Conservation (phyloP, 2,797 vertebrate species). For the Odontamblyopus lacepedii region DNA sequence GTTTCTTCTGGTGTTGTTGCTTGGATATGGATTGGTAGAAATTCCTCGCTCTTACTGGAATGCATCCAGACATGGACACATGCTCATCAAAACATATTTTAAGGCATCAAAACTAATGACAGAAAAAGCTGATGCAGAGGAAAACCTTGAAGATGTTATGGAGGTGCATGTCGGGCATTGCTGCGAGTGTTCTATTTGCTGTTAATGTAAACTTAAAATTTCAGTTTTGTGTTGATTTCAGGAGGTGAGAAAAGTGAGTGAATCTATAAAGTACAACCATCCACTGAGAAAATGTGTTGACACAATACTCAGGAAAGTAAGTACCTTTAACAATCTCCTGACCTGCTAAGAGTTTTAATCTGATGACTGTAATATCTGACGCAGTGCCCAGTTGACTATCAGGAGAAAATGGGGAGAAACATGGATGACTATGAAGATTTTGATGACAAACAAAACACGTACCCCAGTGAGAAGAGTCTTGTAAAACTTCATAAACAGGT, state of each 20-base stretch:
- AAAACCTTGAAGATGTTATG: conserved; percentile 96
- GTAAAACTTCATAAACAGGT: conserved; percentile 97
- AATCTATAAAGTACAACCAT: conserved; percentile 95
- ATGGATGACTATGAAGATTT: conserved; percentile 99
- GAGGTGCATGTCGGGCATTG: conserved; percentile 74
- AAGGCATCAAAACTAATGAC: conserved; percentile 96
- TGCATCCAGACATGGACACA: conserved; percentile 86
- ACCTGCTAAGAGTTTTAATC: not conserved
- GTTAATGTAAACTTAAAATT: not conserved
- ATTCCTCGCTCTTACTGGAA: conserved; percentile 97
- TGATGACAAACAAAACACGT: conserved; percentile 91
- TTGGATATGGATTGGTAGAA: conserved; percentile 95
- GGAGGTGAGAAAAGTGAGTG: conserved; percentile 95
- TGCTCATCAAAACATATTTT: conserved; percentile 96
- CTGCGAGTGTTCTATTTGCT: not conserved
- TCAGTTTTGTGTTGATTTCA: conserved; percentile 52
- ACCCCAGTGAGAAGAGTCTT: conserved; percentile 91
- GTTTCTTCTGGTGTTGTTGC: conserved; percentile 91
- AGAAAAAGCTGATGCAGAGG: conserved; percentile 95
- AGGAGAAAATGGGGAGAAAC: conserved; percentile 97
- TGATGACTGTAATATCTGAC: not conserved
- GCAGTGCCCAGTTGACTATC: conserved; percentile 93
- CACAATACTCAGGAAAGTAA: conserved; percentile 93
- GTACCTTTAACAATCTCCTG: not conserved
- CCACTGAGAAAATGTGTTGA: conserved; percentile 93